Conservation (phyloP, 1,140 invertebrate genomes). For the Ganaspis sp. region DNA sequence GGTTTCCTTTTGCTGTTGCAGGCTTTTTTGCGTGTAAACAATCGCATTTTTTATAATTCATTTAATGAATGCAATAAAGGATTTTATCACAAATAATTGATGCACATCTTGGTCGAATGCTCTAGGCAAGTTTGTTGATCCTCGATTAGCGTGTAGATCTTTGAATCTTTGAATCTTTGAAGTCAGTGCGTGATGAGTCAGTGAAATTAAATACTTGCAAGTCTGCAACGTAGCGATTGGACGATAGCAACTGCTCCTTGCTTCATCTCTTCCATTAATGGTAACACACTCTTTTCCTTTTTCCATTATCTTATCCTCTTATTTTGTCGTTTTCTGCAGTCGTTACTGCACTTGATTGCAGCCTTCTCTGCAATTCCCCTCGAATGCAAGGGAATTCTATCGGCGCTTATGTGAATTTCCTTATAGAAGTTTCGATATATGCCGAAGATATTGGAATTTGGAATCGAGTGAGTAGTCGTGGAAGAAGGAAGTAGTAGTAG, state of each 20-base stretch:
- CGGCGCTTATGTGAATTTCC: slow-evolving; percentile 37
- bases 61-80: too few relatives aligned
- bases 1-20: too few relatives aligned
- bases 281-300: not conserved
- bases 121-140: too few relatives aligned
- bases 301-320: not conserved
- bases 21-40: too few relatives aligned
- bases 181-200: not conserved
- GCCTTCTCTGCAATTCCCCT: not conserved
- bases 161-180: not conserved
- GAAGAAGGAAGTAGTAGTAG: slow-evolving; percentile 23
- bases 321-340: not conserved
- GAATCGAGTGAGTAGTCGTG: slow-evolving; percentile 46
- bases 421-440: slow-evolving; percentile 31
- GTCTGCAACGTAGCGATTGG: not conserved
- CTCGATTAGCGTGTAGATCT: too few relatives aligned
- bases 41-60: too few relatives aligned
- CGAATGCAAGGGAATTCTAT: slow-evolving; percentile 30
- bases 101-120: too few relatives aligned
- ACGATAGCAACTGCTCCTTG: not conserved
- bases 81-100: too few relatives aligned
- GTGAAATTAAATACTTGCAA: not conserved
- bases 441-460: slow-evolving; percentile 59
- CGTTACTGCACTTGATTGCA: not conserved
- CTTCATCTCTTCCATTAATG: not conserved